These are phyloP conservation scores for Macquaria ambigua DNA, from an alignment of 2,113 vertebrate species.

Conservation along the genomic window DNA sequence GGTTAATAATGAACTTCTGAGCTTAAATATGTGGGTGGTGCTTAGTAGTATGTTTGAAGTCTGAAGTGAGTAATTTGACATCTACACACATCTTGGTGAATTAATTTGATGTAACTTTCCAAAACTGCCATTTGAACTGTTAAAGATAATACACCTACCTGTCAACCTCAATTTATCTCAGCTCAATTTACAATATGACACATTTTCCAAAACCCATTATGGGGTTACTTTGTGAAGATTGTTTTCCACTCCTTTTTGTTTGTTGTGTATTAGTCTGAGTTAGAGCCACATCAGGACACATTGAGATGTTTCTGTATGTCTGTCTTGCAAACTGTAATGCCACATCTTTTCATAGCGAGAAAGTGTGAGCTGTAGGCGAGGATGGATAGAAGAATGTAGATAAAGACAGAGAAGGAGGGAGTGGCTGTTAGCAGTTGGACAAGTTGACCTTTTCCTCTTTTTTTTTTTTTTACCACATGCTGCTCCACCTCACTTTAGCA, in stretches of 20 bases:
- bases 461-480: slow-evolving; percentile 34
- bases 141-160: not conserved
- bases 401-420: slow-evolving; percentile 27
- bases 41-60: not conserved
- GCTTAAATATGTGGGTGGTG: not conserved
- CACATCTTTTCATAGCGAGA: not conserved
- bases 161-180: not conserved
- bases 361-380: not conserved
- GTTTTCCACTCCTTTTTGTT: not conserved
- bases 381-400: slow-evolving; percentile 31
- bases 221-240: not conserved
- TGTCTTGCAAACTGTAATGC: not conserved
- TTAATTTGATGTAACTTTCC: not conserved
- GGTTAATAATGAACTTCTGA: not conserved
- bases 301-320: not conserved
- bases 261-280: not conserved
- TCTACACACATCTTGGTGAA: not conserved
- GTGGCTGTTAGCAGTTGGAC: slow-evolving; percentile 45
- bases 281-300: not conserved
- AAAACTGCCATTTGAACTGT: not conserved
- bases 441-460: slow-evolving; percentile 63
- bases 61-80: not conserved
- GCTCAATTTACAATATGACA: not conserved
- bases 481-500: slow-evolving; percentile 28
- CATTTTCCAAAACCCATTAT: not conserved